Conservation (phyloP, 1,140 invertebrate species). For the Drosophila bipectinata region DNA sequence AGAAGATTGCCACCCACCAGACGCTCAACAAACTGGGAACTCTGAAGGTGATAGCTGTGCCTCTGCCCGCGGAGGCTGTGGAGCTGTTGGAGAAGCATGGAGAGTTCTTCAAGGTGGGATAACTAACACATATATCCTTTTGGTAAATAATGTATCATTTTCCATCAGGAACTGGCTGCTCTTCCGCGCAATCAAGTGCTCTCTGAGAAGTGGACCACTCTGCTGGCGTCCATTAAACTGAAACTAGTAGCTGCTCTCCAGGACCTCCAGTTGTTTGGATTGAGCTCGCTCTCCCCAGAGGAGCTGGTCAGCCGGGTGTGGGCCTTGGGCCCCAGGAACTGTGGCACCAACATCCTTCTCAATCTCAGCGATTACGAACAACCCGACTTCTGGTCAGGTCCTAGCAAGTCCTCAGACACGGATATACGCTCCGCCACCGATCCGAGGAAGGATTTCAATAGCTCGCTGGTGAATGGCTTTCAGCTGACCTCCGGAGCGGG, state of each 20-base stretch:
- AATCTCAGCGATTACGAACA: constrained; percentile 88
- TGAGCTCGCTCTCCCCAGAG: constrained; percentile 18
- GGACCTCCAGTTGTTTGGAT: constrained; percentile 61
- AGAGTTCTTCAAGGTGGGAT: constrained; percentile 85
- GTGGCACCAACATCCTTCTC: constrained; percentile 94
- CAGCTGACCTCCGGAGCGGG: constrained; percentile 95
- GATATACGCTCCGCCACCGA: constrained; percentile 72
- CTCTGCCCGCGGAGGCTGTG: constrained; percentile 90
- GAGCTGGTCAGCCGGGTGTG: constrained; percentile 90
- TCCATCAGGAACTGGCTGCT: constrained; percentile 52
- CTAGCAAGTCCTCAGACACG: constrained; percentile 35
- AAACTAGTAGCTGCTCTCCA: constrained; percentile 88
- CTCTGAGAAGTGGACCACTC: constrained; percentile 62
- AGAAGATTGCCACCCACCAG: constrained; percentile 86
- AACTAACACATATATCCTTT: neutral
- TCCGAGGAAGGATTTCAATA: constrained; percentile 87
- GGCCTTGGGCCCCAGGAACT: constrained; percentile 95
- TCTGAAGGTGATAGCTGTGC: constrained; percentile 91
- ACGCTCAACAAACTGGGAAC: constrained; percentile 90
- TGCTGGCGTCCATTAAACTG: constrained; percentile 85
- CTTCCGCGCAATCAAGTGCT: constrained; percentile 52
- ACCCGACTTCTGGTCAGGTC: constrained; percentile 66
- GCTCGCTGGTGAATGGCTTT: constrained; percentile 96
- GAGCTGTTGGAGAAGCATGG: constrained; percentile 86
- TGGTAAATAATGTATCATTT: neutral